Evolutionary conservation across 2,113 vertebrate species (phyloP).

Genomic region (Pseudopodoces humilis): DNA sequence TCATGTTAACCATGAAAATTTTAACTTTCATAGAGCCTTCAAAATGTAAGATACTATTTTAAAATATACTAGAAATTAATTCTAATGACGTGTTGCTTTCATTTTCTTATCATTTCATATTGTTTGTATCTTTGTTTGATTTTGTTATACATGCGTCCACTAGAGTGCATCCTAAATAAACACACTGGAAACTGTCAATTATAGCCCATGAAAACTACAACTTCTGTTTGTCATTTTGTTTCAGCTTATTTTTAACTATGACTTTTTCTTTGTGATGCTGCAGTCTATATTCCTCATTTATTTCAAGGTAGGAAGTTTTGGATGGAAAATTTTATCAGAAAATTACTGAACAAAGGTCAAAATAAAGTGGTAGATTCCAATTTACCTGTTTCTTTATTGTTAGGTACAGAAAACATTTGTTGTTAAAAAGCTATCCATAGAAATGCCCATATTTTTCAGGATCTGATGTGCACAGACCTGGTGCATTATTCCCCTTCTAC

Average conservation of each 20-base stretch:
- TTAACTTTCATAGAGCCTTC: background rate
- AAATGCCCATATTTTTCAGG: background rate
- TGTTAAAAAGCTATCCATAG: background rate
- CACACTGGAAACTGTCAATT: background rate
- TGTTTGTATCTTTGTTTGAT: background rate
- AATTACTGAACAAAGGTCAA: background rate
- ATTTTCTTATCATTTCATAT: background rate
- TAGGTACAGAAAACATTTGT: background rate
- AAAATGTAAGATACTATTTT: background rate
- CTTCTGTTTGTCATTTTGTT: background rate
- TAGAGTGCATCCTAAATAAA: constrained; percentile 58
- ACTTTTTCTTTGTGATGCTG: background rate
- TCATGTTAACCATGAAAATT: background rate
- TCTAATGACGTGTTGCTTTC: background rate
- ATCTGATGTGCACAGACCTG: background rate
- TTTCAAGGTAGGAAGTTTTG: background rate
- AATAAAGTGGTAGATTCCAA: background rate
- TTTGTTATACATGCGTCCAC: constrained; percentile 24
- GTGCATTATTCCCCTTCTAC: background rate
- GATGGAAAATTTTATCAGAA: background rate
- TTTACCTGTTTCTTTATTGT: background rate
- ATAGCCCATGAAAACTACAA: background rate
- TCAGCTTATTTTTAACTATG: background rate
- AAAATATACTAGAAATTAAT: background rate
- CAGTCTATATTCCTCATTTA: background rate